phyloP scores from a whole-genome alignment of 2,888 invertebrate genomes.

The Corbicula japonica region DNA sequence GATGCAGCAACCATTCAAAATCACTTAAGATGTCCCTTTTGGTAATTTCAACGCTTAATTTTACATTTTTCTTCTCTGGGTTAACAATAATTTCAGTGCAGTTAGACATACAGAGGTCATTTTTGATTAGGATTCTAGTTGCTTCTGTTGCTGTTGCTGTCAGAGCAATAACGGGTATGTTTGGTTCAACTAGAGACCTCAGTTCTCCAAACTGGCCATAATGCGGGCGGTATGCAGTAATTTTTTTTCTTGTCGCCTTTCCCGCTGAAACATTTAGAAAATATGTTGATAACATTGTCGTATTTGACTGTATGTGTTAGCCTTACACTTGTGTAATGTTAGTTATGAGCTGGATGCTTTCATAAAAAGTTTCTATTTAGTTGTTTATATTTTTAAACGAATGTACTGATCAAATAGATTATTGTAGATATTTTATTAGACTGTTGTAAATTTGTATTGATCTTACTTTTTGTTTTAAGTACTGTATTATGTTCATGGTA shows the following conservation, averaged over 20 bases:
- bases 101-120: conserved; percentile 23
- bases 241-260: conserved; percentile 8
- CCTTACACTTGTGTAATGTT: too few species aligned
- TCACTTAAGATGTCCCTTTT: conserved; percentile 16
- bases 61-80: conserved; percentile 8
- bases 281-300: not conserved
- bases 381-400: not conserved
- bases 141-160: conserved; percentile 47
- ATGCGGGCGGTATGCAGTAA: conserved; percentile 30
- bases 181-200: conserved; percentile 31
- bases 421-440: too few species aligned
- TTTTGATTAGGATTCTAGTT: conserved; percentile 23
- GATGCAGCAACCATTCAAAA: conserved; percentile 40
- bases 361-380: too few species aligned
- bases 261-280: conserved; percentile 21
- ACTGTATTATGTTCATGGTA: too few species aligned
- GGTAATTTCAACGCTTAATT: too few species aligned
- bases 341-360: too few species aligned
- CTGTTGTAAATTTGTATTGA: too few species aligned
- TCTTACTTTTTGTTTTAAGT: too few species aligned
- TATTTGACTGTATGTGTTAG: not conserved
- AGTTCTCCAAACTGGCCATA: conserved; percentile 49
- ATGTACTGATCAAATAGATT: not conserved
- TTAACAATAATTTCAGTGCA: conserved; percentile 21
- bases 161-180: conserved; percentile 49